Evolutionary conservation across 2,888 invertebrate species (phyloP).

Genomic region (Andrena dorsata): DNA sequence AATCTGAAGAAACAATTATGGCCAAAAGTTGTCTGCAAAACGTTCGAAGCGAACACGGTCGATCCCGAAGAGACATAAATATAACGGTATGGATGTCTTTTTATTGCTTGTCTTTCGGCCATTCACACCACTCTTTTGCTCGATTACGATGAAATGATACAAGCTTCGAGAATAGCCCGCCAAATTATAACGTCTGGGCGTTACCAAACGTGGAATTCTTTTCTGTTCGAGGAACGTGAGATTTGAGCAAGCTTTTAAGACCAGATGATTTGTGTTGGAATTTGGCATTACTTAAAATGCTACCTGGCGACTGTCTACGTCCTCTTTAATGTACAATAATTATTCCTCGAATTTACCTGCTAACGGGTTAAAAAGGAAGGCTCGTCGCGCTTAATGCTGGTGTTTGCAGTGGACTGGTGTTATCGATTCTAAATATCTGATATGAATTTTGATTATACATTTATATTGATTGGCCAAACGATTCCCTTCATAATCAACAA

Average conservation of each 20-base stretch:
- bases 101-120: conserved; percentile 20
- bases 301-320: background rate
- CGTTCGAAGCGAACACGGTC: conserved; percentile 7
- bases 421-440: background rate
- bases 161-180: background rate
- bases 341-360: background rate
- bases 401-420: background rate
- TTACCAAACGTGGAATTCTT: background rate
- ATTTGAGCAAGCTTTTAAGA: background rate
- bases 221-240: background rate
- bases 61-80: conserved; percentile 15
- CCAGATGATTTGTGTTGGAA: conserved; percentile 6
- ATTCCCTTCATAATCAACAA: background rate
- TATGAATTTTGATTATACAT: background rate
- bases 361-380: background rate
- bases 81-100: conserved; percentile 42
- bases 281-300: background rate
- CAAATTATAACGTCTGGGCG: conserved; percentile 7
- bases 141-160: conserved; percentile 27
- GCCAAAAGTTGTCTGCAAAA: background rate
- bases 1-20: conserved; percentile 10
- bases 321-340: no score
- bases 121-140: conserved; percentile 6
- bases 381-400: background rate
- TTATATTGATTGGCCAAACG: background rate